phyloP scores from a whole-genome alignment of 2,113 vertebrate species.

The Chaetodon auriga region DNA sequence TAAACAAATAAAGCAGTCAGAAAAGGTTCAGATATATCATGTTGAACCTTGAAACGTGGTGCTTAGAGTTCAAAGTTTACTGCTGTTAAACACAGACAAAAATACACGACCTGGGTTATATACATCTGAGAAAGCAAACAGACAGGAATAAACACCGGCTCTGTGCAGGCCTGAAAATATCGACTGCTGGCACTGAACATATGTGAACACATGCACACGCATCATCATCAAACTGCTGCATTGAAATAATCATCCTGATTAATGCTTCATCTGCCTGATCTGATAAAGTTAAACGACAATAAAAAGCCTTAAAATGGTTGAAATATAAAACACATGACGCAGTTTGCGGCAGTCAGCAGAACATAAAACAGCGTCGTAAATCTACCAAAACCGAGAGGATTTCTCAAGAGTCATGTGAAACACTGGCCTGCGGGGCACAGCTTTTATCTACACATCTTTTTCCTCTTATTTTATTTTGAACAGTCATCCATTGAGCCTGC shows the following conservation, averaged over 20 bases:
- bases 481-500: no score
- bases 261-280: no score
- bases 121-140: constrained; percentile 6
- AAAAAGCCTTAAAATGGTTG: neutral
- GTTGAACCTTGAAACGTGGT: neutral
- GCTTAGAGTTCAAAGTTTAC: constrained; percentile 23
- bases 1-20: neutral
- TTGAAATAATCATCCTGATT: neutral
- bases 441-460: neutral
- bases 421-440: neutral
- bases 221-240: neutral
- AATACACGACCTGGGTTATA: constrained; percentile 21
- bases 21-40: neutral
- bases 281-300: neutral
- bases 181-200: neutral
- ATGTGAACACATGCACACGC: neutral
- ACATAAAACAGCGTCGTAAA: neutral
- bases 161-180: neutral
- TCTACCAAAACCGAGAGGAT: neutral
- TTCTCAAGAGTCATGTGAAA: neutral
- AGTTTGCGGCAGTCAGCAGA: constrained; percentile 7
- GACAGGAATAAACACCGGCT: neutral
- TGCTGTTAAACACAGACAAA: neutral
- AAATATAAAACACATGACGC: neutral
- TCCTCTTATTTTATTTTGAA: neutral